These are phyloP conservation scores for Eilema sororculum DNA, from an alignment of 2,888 invertebrate genomes.

Conservation along the genomic window DNA sequence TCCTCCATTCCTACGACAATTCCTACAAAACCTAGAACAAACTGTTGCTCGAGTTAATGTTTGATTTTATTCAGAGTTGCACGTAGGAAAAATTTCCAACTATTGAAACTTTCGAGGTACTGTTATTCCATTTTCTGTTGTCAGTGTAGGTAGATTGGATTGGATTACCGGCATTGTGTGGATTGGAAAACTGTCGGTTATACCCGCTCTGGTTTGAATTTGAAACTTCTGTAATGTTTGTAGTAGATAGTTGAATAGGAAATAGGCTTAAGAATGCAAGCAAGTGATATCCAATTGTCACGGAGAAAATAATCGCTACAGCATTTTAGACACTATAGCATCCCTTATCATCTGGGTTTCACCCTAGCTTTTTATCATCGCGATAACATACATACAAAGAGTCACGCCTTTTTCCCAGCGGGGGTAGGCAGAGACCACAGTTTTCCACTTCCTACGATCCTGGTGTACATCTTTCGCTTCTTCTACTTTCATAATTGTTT, in stretches of 20 bases:
- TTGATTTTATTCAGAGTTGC: conserved; percentile 38
- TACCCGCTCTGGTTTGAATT: conserved; percentile 16
- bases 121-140: conserved; percentile 26
- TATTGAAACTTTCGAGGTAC: conserved; percentile 18
- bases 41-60: conserved; percentile 28
- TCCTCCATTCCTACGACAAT: conserved; percentile 12
- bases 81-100: conserved; percentile 19
- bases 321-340: too few relatives aligned
- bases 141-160: conserved; percentile 19
- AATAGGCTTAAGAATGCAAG: background rate
- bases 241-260: background rate
- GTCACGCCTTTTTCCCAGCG: too few relatives aligned
- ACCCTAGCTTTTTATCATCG: too few relatives aligned
- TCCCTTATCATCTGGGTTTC: too few relatives aligned
- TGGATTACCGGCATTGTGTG: conserved; percentile 20
- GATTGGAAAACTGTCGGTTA: conserved; percentile 15
- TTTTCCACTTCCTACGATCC: too few relatives aligned
- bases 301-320: too few relatives aligned
- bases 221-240: background rate
- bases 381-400: too few relatives aligned
- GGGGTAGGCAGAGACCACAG: too few relatives aligned
- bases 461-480: too few relatives aligned
- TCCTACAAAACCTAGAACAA: conserved; percentile 23
- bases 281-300: too few relatives aligned
- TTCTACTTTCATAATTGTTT: too few relatives aligned